Evolutionary conservation across 92 coral and sea anemone genomes (phyloP).

Genomic region (Isaurus tuberculatus): DNA sequence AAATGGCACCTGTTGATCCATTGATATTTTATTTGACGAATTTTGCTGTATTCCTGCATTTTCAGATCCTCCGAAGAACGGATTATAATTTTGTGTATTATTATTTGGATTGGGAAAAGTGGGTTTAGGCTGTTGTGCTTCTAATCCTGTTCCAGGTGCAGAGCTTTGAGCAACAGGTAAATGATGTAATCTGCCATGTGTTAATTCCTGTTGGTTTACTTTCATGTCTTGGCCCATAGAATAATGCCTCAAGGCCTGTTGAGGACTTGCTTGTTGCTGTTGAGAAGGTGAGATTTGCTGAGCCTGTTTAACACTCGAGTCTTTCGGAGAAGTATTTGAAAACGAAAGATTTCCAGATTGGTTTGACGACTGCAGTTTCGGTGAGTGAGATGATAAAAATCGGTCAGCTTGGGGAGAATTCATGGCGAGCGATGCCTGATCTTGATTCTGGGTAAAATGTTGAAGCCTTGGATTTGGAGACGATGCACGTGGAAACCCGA

Average conservation of each 20-base stretch:
- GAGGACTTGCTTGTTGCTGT: slow-evolving; percentile 75
- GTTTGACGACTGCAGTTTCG: slow-evolving; percentile 76
- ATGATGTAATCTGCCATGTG: slow-evolving; percentile 65
- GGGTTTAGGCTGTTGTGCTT: slow-evolving; percentile 69
- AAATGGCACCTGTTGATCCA: slow-evolving; percentile 66
- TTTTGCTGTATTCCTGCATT: slow-evolving; percentile 68
- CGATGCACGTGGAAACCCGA: slow-evolving; percentile 83
- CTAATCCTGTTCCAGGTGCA: slow-evolving; percentile 45
- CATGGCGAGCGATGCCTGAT: slow-evolving; percentile 53
- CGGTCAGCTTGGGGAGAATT: slow-evolving; percentile 65
- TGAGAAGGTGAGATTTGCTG: slow-evolving; percentile 63
- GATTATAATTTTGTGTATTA: slow-evolving; percentile 58
- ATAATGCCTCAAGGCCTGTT: slow-evolving; percentile 79
- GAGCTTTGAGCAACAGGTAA: slow-evolving; percentile 50
- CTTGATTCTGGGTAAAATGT: slow-evolving; percentile 78
- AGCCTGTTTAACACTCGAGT: slow-evolving; percentile 75
- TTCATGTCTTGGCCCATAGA: slow-evolving; percentile 70
- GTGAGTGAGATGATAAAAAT: slow-evolving; percentile 79
- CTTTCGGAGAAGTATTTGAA: slow-evolving; percentile 82
- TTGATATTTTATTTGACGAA: slow-evolving; percentile 66
- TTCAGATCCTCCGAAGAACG: slow-evolving; percentile 72
- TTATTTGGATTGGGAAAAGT: slow-evolving; percentile 57
- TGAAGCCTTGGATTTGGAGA: slow-evolving; percentile 85
- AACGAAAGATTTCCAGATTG: slow-evolving; percentile 68
- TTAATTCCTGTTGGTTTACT: slow-evolving; percentile 76